These are phyloP conservation scores for Latheticus oryzae DNA, from an alignment of 2,888 invertebrate genomes.

Conservation along the genomic window DNA sequence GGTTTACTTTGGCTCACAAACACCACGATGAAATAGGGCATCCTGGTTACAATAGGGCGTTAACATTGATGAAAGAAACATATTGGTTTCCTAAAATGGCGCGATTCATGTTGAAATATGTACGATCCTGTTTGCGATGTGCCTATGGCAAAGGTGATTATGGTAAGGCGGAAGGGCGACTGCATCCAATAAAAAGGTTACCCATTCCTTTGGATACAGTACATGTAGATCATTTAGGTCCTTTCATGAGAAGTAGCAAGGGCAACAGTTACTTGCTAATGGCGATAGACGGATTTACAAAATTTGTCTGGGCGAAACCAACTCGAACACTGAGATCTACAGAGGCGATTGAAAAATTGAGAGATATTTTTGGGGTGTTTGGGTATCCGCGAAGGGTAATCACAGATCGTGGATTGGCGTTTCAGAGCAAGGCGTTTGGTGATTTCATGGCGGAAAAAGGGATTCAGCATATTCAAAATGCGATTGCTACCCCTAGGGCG, in stretches of 20 bases:
- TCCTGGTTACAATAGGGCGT: slow-evolving; percentile 45
- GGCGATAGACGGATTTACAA: slow-evolving; percentile 44
- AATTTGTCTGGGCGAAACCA: slow-evolving; percentile 33
- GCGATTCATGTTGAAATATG: slow-evolving; percentile 12
- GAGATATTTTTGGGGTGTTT: slow-evolving; percentile 17
- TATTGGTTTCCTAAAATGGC: slow-evolving; percentile 33
- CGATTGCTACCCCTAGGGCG: slow-evolving; percentile 46
- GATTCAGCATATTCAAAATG: slow-evolving; percentile 41
- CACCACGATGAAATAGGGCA: slow-evolving; percentile 56
- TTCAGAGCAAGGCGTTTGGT: slow-evolving; percentile 40
- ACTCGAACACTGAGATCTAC: slow-evolving; percentile 8
- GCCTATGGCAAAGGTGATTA: slow-evolving; percentile 51
- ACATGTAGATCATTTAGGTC: slow-evolving; percentile 44
- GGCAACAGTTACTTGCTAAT: slow-evolving; percentile 41
- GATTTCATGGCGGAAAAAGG: slow-evolving; percentile 36
- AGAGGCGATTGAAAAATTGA: slow-evolving; percentile 12
- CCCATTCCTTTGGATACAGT: slow-evolving; percentile 19
- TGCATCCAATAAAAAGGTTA: slow-evolving; percentile 26
- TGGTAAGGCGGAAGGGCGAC: slow-evolving; percentile 32
- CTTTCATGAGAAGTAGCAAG: slow-evolving; percentile 41
- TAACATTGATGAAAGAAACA: slow-evolving; percentile 47
- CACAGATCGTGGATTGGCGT: slow-evolving; percentile 45
- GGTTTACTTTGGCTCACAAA: slow-evolving; percentile 52
- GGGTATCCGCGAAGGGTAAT: slow-evolving; percentile 45
- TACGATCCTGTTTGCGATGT: slow-evolving; percentile 50